These are phyloP conservation scores for Idaea aversata DNA, from an alignment of 2,888 invertebrate species.

Conservation along the genomic window DNA sequence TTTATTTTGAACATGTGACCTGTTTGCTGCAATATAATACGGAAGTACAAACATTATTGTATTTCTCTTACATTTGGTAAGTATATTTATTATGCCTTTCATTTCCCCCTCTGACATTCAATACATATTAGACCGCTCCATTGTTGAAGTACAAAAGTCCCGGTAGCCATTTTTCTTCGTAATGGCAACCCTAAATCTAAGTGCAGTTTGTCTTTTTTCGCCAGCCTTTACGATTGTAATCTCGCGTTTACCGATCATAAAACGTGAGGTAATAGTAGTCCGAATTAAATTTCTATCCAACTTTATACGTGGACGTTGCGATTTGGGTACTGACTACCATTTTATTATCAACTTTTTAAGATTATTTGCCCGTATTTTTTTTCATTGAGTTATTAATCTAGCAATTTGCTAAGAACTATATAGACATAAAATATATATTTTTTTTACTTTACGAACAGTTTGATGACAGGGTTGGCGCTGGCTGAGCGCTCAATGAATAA, in stretches of 20 bases:
- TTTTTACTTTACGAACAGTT: no score
- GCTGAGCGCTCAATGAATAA: no score
- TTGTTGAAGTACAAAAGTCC: neutral
- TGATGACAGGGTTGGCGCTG: no score
- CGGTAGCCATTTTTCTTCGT: conserved; percentile 14
- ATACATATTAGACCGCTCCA: neutral
- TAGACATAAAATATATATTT: neutral
- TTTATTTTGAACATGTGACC: neutral
- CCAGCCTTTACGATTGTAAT: conserved; percentile 65
- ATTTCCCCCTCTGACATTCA: neutral
- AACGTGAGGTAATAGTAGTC: conserved; percentile 45
- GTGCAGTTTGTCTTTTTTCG: conserved; percentile 56
- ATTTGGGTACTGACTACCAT: conserved; percentile 32
- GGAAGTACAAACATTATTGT: neutral
- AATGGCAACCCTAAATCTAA: conserved; percentile 30
- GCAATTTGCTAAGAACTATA: neutral
- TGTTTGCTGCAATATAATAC: neutral
- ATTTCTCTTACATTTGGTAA: neutral
- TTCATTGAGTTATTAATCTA: neutral
- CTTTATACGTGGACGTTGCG: conserved; percentile 31
- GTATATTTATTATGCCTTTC: neutral
- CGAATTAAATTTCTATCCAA: conserved; percentile 51
- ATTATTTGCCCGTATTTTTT: neutral
- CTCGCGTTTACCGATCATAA: conserved; percentile 61
- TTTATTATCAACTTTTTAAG: conserved; percentile 15